Evolutionary conservation across 2,888 invertebrate species (phyloP).

Genomic region (Tortrix viridana): DNA sequence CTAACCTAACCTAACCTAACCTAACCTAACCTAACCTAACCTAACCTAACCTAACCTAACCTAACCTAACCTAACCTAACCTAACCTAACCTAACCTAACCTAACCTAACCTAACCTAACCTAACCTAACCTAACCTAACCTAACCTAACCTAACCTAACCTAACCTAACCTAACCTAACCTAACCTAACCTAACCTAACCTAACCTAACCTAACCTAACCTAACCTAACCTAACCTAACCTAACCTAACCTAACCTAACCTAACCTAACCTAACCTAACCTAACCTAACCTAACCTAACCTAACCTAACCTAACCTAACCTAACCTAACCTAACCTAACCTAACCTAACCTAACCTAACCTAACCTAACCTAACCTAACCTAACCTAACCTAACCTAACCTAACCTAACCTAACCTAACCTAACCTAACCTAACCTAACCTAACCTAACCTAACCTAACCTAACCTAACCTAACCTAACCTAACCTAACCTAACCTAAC

Average conservation of each 20-base stretch:
- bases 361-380: constrained; percentile 20
- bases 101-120: constrained; percentile 45
- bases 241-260: too few species aligned
- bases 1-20: too few species aligned
- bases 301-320: too few species aligned
- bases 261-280: too few species aligned
- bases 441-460: constrained; percentile 45
- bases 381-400: constrained; percentile 24
- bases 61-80: constrained; percentile 47
- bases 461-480: constrained; percentile 44
- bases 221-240: too few species aligned
- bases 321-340: constrained; percentile 39
- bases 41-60: too few species aligned
- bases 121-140: constrained; percentile 45
- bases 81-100: constrained; percentile 44
- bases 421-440: constrained; percentile 43
- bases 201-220: too few species aligned
- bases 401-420: constrained; percentile 44
- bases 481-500: constrained; percentile 38
- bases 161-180: too few species aligned
- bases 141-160: constrained; percentile 40
- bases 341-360: constrained; percentile 41
- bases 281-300: too few species aligned
- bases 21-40: too few species aligned
- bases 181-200: too few species aligned